Conservation (phyloP, 2,888 invertebrate species). For the Drosophila percnosoma region DNA sequence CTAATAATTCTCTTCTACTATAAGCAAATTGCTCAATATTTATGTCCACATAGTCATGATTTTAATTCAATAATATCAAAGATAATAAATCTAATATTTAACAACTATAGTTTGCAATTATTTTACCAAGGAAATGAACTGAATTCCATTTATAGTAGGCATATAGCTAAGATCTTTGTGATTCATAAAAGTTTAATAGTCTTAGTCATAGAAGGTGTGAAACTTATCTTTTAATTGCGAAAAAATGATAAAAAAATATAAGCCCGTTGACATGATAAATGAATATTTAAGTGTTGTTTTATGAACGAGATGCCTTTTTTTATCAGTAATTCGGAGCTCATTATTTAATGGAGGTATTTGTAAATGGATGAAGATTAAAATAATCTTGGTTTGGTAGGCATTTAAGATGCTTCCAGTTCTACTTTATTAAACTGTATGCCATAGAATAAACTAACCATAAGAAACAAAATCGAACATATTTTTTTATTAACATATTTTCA, state of each 20-base stretch:
- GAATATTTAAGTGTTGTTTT: not conserved
- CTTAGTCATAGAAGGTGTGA: not conserved
- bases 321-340: slow-evolving; percentile 4
- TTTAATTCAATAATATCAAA: not conserved
- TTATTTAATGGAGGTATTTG: slow-evolving; percentile 4
- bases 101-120: not conserved
- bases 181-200: not conserved
- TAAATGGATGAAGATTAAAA: not conserved
- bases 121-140: not conserved
- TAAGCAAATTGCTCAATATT: not conserved
- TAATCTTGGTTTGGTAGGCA: not conserved
- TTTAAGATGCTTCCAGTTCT: not conserved
- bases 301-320: not conserved
- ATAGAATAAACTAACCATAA: not conserved
- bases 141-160: not conserved
- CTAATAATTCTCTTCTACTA: not conserved
- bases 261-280: not conserved
- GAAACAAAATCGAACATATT: not conserved
- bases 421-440: not conserved
- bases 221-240: slow-evolving; percentile 28
- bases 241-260: not conserved
- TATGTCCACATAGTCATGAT: no score
- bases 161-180: not conserved
- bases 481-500: not conserved
- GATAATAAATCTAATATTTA: not conserved